These are phyloP conservation scores for Betta splendens DNA, from an alignment of 2,797 vertebrate genomes.

Conservation along the genomic window DNA sequence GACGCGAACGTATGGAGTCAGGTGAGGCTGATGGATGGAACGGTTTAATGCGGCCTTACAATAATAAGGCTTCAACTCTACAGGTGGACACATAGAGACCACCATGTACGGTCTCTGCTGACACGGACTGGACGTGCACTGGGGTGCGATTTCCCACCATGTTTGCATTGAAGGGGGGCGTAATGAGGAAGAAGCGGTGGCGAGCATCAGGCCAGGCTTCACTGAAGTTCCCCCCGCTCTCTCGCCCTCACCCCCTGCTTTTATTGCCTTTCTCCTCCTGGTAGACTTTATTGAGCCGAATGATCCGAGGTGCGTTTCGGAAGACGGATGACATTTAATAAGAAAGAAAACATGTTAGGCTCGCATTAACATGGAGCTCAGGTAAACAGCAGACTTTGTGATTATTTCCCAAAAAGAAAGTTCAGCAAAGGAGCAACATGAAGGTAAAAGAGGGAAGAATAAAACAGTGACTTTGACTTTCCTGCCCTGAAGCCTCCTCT, in stretches of 20 bases:
- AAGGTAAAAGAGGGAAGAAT: too few species aligned
- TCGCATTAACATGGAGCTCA: conserved; percentile 6
- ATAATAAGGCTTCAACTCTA: conserved; percentile 11
- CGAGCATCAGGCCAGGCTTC: conserved; percentile 12
- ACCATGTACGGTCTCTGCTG: too few species aligned
- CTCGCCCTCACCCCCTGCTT: conserved; percentile 5
- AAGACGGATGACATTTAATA: conserved; percentile 6
- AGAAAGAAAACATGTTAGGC: not conserved
- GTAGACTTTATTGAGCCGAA: conserved; percentile 13
- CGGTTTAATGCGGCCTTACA: not conserved
- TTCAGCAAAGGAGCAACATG: conserved; percentile 14
- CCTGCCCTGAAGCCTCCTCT: conserved; percentile 40
- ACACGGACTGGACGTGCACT: conserved; percentile 3
- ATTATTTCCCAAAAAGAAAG: conserved; percentile 10
- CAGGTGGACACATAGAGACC: conserved; percentile 10
- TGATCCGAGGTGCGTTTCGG: not conserved
- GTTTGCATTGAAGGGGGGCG: conserved; percentile 24
- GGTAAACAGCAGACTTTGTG: not conserved
- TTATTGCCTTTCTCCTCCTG: not conserved
- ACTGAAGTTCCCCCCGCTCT: conserved; percentile 30
- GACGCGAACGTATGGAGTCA: conserved; percentile 17
- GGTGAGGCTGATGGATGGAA: conserved; percentile 5
- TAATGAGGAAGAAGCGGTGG: conserved; percentile 19
- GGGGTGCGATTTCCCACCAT: conserved; percentile 16
- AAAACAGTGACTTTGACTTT: conserved; percentile 9